phyloP scores from a whole-genome alignment of 2,888 invertebrate species.

The Hartigia nigra region DNA sequence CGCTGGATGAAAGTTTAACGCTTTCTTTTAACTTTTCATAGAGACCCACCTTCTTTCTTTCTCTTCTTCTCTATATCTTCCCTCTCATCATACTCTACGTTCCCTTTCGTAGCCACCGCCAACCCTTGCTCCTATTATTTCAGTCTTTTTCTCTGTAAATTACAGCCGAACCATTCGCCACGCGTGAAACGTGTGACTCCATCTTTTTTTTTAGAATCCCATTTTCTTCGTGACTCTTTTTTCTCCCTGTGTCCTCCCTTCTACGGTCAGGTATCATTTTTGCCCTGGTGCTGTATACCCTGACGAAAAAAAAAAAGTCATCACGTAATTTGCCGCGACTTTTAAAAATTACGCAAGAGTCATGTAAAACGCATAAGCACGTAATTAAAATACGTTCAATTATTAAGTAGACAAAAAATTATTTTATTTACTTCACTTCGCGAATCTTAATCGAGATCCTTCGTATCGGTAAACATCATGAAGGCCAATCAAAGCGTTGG shows the following conservation, averaged over 20 bases:
- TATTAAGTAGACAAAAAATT: not conserved
- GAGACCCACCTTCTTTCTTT: slow-evolving; percentile 12
- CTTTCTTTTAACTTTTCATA: slow-evolving; percentile 21
- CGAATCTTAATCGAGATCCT: not conserved
- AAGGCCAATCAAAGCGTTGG: not conserved
- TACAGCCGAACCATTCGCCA: slow-evolving; percentile 14
- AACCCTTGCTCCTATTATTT: slow-evolving; percentile 11
- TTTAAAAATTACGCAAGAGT: not conserved
- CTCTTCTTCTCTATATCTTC: slow-evolving; percentile 12
- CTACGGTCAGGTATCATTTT: not conserved
- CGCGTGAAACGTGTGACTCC: too few species aligned
- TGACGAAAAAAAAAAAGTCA: not conserved
- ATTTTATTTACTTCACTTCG: not conserved
- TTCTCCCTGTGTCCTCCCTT: slow-evolving; percentile 4
- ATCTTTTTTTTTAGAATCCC: too few species aligned
- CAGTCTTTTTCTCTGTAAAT: slow-evolving; percentile 15
- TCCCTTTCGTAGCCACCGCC: too few species aligned
- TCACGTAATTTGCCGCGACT: not conserved
- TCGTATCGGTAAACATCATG: not conserved
- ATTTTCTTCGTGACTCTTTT: too few species aligned
- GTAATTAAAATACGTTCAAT: not conserved
- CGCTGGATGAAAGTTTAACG: slow-evolving; percentile 9
- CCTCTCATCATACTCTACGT: not conserved
- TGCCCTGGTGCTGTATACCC: not conserved
- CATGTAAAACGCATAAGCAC: not conserved